phyloP scores from a whole-genome alignment of 2,113 vertebrate species.

The Scophthalmus maximus region DNA sequence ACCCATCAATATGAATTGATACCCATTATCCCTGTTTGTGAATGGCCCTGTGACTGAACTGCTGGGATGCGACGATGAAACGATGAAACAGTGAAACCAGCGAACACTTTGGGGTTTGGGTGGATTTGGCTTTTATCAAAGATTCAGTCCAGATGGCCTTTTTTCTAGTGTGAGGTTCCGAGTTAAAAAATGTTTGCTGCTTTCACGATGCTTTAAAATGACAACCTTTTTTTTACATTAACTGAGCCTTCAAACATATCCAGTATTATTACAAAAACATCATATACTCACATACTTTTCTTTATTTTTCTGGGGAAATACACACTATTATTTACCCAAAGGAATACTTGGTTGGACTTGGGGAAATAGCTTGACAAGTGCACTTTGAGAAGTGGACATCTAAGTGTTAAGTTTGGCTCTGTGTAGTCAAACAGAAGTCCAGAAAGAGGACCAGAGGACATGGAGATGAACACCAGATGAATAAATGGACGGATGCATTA shows the following conservation, averaged over 20 bases:
- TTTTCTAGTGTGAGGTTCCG: slow-evolving; percentile 58
- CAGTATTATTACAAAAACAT: slow-evolving; percentile 75
- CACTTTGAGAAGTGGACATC: slow-evolving; percentile 73
- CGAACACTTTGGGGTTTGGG: slow-evolving; percentile 51
- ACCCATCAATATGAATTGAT: slow-evolving; percentile 74
- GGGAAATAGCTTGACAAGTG: slow-evolving; percentile 69
- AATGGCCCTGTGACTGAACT: slow-evolving; percentile 56
- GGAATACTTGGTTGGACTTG: slow-evolving; percentile 63
- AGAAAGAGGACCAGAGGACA: slow-evolving; percentile 39
- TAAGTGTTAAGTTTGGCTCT: slow-evolving; percentile 33
- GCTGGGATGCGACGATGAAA: slow-evolving; percentile 52
- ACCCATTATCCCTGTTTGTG: slow-evolving; percentile 78
- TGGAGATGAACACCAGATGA: slow-evolving; percentile 51
- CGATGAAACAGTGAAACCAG: slow-evolving; percentile 64
- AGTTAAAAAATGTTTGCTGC: slow-evolving; percentile 75
- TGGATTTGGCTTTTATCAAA: slow-evolving; percentile 49
- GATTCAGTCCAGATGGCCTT: slow-evolving; percentile 45
- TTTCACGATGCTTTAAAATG: slow-evolving; percentile 78
- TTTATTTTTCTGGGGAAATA: slow-evolving; percentile 58
- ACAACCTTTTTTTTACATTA: slow-evolving; percentile 73
- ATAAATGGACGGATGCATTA: slow-evolving; percentile 53
- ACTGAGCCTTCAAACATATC: slow-evolving; percentile 79
- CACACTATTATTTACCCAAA: slow-evolving; percentile 69
- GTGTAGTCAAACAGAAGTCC: slow-evolving; percentile 49
- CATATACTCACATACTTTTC: slow-evolving; percentile 74